These are phyloP conservation scores for Chloroceryle inda DNA, from an alignment of 2,797 vertebrate genomes.

Conservation along the genomic window DNA sequence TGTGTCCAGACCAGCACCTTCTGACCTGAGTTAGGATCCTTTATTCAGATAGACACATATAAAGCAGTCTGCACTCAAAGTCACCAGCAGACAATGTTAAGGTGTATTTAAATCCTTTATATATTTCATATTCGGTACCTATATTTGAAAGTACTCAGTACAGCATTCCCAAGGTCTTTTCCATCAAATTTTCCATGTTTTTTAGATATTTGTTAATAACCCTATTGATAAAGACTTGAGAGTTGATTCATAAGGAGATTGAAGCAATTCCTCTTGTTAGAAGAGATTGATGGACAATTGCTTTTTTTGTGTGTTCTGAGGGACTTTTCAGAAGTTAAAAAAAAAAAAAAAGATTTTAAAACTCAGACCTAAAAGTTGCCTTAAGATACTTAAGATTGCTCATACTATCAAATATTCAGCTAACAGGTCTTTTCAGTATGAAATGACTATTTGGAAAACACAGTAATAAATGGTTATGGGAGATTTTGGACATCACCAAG, in stretches of 20 bases:
- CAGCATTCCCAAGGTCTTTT: background rate
- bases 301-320: background rate
- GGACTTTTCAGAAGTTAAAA: background rate
- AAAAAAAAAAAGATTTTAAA: background rate
- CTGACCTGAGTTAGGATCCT: background rate
- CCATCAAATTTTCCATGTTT: background rate
- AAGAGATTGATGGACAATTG: background rate
- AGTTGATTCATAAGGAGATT: background rate
- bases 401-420: background rate
- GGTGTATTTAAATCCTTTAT: background rate
- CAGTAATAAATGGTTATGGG: background rate
- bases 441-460: background rate
- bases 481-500: background rate
- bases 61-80: background rate
- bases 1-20: background rate
- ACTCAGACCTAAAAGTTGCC: background rate
- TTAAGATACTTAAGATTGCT: background rate
- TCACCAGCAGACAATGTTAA: background rate
- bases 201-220: background rate
- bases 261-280: background rate
- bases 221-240: background rate
- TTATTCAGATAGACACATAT: rapidly evolving
- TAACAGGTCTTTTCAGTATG: background rate
- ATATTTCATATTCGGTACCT: background rate
- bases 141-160: background rate